Evolutionary conservation across 2,888 invertebrate species (phyloP).

Genomic region (Mimas tiliae): DNA sequence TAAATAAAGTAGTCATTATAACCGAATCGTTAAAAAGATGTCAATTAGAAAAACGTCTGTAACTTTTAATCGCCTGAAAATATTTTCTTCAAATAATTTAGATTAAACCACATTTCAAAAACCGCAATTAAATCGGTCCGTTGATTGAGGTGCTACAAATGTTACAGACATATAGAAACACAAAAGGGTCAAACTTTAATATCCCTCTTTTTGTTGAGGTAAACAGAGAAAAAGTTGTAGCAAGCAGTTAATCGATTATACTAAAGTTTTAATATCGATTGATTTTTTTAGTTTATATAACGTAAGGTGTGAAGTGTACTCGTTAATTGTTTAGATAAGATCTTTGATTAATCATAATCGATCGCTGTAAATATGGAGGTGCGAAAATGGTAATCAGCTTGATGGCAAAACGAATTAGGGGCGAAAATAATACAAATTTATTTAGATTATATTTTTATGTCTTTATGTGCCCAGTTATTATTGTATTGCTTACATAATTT

Average conservation of each 20-base stretch:
- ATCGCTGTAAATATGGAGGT: conserved; percentile 15
- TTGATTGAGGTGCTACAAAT: too few species aligned
- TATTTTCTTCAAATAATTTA: too few species aligned
- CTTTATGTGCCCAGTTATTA: background rate
- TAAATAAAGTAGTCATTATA: too few species aligned
- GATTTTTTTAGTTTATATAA: background rate
- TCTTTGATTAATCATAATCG: conserved; percentile 15
- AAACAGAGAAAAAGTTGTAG: background rate
- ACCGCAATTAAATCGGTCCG: too few species aligned
- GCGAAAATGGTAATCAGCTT: conserved; percentile 13
- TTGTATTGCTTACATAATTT: conserved; percentile 1
- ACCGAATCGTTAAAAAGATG: too few species aligned
- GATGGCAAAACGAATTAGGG: conserved; percentile 1
- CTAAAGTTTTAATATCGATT: background rate
- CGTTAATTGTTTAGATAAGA: conserved; percentile 11
- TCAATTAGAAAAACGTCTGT: too few species aligned
- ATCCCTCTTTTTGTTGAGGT: background rate
- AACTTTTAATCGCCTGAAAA: too few species aligned
- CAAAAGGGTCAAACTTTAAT: too few species aligned
- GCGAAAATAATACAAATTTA: background rate
- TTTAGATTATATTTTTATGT: conserved; percentile 1
- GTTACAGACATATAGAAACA: too few species aligned
- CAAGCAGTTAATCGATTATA: background rate
- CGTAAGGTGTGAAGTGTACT: conserved; percentile 9
- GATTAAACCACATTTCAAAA: too few species aligned